Conservation (phyloP, 2,797 vertebrate genomes). For the Catamblyrhynchus diadema region DNA sequence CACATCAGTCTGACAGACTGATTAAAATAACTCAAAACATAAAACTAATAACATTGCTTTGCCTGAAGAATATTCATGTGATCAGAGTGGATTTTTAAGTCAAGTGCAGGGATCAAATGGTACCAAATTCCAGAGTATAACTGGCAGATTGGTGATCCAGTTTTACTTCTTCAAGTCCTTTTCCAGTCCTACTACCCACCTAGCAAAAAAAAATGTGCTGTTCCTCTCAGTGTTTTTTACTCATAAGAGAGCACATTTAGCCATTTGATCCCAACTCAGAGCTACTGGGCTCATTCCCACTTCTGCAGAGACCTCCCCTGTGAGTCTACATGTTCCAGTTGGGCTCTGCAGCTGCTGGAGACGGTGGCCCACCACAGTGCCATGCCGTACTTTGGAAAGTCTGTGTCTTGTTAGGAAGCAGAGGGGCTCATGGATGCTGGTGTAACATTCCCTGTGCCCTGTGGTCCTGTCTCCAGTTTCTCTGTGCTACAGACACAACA, state of each 20-base stretch:
- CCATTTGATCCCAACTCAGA: not conserved
- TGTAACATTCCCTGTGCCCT: not conserved
- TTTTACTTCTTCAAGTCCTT: not conserved
- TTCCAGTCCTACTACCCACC: not conserved
- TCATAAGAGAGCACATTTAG: not conserved
- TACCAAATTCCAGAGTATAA: conserved; percentile 40
- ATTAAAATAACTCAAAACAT: conserved; percentile 17
- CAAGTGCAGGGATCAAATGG: conserved; percentile 56
- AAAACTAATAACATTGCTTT: conserved; percentile 38
- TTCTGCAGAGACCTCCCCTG: conserved; percentile 21
- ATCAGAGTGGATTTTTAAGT: conserved; percentile 51
- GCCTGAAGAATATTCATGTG: conserved; percentile 44
- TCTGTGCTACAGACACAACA: not conserved
- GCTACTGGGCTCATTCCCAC: not conserved
- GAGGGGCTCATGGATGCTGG: not conserved
- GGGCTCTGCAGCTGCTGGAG: not conserved
- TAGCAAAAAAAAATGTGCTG: not conserved
- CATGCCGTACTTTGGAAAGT: not conserved
- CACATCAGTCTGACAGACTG: conserved; percentile 40
- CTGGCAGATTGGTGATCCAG: not conserved
- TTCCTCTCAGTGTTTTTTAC: not conserved
- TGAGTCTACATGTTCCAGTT: not conserved
- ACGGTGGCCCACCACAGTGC: rapidly evolving
- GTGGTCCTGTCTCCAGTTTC: not conserved
- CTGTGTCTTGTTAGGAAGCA: not conserved